Base-by-base conservation (phyloP, 1,140 invertebrate species). In the Ceratosolen fusciceps region DNA sequence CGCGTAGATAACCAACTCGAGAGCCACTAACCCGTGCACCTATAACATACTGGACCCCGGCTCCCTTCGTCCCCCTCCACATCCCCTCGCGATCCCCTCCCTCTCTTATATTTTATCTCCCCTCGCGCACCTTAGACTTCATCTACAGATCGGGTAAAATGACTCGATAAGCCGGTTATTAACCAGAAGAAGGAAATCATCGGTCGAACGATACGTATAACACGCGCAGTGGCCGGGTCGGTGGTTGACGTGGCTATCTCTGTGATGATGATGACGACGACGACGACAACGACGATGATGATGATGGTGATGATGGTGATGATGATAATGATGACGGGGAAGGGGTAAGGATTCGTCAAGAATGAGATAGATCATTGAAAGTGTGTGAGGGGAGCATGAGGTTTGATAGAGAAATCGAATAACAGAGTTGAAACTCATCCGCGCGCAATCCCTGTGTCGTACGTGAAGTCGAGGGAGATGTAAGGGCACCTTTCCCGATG, bases 121-220 rank as follows among this genome's bases (percentile, higher is more conserved):
- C 10, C 3, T 37, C 16, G 26, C 29, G 49, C 56, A 9, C 19
- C 29, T 56, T 26, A 12, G 31, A 56, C 5, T 58, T 52, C 47
- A 14, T 71, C 29, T 58, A 47, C 56, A 60, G 62, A 62, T 72
- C 43, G 37, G n/a, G 54, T 62, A 54, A 76, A 72, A 31, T 58
- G 43, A 80, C 74, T 77, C 79, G 79, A 80, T 80, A 80, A 80
- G 79, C 79, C 79, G 79, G 79, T 80, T 80, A 80, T 80, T 80
- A 80, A 76, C 79, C 74, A 72, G 79, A 62, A 74, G 72, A 74
- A 72, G 79, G 68, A 80, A 76, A 80, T 80, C 79, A 52, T 60
- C 68, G 56, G 10, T 21, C 37, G 19, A 31, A 34, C 47, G 29
- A 77, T 65, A 77, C 65, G 58, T 43, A 70, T 56, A 77, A 12